Conservation (phyloP, 1,140 invertebrate species). For the Zaprionus ornatus region DNA sequence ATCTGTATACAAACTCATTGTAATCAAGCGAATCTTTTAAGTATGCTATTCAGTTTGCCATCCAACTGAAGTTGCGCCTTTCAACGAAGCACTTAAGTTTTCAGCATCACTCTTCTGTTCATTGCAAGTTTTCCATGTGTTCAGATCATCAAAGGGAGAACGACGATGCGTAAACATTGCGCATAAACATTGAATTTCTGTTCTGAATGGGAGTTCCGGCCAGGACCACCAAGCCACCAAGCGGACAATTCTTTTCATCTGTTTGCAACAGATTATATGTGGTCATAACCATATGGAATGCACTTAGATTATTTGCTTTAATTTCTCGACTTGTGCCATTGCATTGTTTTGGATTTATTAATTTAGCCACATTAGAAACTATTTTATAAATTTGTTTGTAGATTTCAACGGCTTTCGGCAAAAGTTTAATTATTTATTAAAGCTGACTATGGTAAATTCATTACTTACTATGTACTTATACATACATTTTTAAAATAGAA, state of each 20-base stretch:
- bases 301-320: conserved; percentile 86
- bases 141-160: conserved; percentile 94
- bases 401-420: too few species aligned
- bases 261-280: conserved; percentile 88
- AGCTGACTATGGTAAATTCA: too few species aligned
- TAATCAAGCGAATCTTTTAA: conserved; percentile 85
- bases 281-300: conserved; percentile 89
- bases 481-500: too few species aligned
- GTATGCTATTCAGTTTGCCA: conserved; percentile 87
- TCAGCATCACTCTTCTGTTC: conserved; percentile 89
- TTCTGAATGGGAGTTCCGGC: conserved; percentile 98
- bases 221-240: conserved; percentile 89
- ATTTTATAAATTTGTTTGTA: too few species aligned
- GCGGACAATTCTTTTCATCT: conserved; percentile 84
- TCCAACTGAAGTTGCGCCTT: conserved; percentile 90
- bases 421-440: too few species aligned
- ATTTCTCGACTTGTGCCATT: conserved; percentile 91
- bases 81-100: conserved; percentile 91
- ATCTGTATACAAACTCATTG: conserved; percentile 87
- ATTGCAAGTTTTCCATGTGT: conserved; percentile 89
- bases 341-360: too few species aligned
- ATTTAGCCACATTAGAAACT: too few species aligned
- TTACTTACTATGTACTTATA: too few species aligned
- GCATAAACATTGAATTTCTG: conserved; percentile 94
- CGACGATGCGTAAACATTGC: conserved; percentile 91